Evolutionary conservation across 2,888 invertebrate species (phyloP), one percentile per base, ranked within the genome.

Genomic region (Apoderus coryli): DNA sequence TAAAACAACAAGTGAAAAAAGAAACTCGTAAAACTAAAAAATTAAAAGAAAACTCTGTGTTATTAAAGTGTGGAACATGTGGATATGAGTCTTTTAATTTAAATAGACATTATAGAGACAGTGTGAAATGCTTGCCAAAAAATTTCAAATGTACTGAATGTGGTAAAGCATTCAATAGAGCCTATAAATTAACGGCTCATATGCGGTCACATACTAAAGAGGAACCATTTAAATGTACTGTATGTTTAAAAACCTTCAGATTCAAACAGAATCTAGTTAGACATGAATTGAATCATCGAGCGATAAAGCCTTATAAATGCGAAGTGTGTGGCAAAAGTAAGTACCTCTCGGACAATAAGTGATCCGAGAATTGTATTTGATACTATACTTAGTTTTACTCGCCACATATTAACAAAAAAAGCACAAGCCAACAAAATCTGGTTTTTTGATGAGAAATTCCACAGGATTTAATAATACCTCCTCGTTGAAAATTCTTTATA

Each of bases 151-250:
- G 38, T 30, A 19, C 28, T 24, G 22, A 31, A 29, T 49, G 43
- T 31, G 48, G 50, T 12, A 47, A 51, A 43, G 45, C 45, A 2
- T 48, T 47, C 22, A 39, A 33, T 37, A 39, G 36, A 10, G 22
- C 23, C 14, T 26, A 33, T 19, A 31, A 24, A 12, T 26, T 38
- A 15, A 28, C 25, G 3, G 32, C 6, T 31, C 56, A 56, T 33
- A 54, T 54, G 54, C 39, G 53, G 22, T 51, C 51, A 1, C 55
- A 56, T 31, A 55, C 53, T 4, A 51, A 54, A 39, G 54, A 54
- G 39, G 47, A 49, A 33, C 51, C 52, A 2, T 56, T 52, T 37
- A 50, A 52, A 50, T 56, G 56, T 37, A 51, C 43, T 27, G 40
- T 53, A 10, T 56, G 56, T 34, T 52, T 52, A 3, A 56, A 54